Conservation (phyloP, 2,797 vertebrate genomes). For the Pygocentrus nattereri region DNA sequence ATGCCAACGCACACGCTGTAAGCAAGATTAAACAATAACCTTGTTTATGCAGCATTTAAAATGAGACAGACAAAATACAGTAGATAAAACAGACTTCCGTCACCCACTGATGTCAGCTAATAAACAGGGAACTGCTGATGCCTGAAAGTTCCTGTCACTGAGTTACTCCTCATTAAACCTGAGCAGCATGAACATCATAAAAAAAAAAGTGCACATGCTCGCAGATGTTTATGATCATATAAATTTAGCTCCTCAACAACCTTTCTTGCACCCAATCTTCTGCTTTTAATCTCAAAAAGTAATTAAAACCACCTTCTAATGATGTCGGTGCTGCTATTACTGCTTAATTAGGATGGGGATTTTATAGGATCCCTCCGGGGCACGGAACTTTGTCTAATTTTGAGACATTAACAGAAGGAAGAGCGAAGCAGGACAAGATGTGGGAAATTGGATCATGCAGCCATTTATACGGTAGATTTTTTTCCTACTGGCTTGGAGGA, state of each 20-base stretch:
- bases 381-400: slow-evolving; percentile 70
- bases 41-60: slow-evolving; percentile 14
- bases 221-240: slow-evolving; percentile 74
- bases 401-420: slow-evolving; percentile 70
- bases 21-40: neutral
- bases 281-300: slow-evolving; percentile 77
- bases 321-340: slow-evolving; percentile 63
- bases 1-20: neutral
- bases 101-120: slow-evolving; percentile 17
- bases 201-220: slow-evolving; percentile 50
- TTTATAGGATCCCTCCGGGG: slow-evolving; percentile 66
- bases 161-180: slow-evolving; percentile 28
- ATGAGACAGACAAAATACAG: neutral
- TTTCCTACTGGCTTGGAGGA: slow-evolving; percentile 29
- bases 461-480: slow-evolving; percentile 61
- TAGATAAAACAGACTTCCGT: slow-evolving; percentile 12
- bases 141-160: slow-evolving; percentile 2
- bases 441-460: slow-evolving; percentile 65
- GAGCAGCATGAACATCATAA: slow-evolving; percentile 1
- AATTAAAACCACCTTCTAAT: slow-evolving; percentile 78
- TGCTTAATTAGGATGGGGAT: slow-evolving; percentile 58
- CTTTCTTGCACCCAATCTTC: slow-evolving; percentile 64
- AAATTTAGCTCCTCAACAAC: slow-evolving; percentile 67
- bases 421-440: slow-evolving; percentile 63
- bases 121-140: slow-evolving; percentile 37